Conservation (phyloP, 2,888 invertebrate genomes). For the Drosophila nr. perissopoda region DNA sequence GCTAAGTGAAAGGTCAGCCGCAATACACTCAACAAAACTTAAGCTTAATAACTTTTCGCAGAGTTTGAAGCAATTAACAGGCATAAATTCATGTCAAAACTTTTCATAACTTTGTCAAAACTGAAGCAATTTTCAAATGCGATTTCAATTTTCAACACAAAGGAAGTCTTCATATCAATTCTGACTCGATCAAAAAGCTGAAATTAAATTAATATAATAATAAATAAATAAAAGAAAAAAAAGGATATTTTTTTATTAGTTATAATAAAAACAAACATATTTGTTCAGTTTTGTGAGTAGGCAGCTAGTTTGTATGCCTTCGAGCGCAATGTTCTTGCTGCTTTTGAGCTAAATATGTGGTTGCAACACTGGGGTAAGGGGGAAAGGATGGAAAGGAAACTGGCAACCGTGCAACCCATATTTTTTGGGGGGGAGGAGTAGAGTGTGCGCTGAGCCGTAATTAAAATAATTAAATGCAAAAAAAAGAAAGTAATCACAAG, state of each 20-base stretch:
- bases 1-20: neutral
- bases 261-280: neutral
- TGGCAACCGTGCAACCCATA: constrained; percentile 7
- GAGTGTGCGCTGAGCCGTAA: constrained; percentile 72
- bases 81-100: neutral
- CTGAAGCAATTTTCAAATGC: neutral
- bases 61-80: neutral
- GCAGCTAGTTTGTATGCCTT: neutral
- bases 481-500: constrained; percentile 74
- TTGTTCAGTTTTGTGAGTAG: neutral
- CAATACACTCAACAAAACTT: neutral
- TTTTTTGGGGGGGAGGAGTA: neutral
- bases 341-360: neutral
- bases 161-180: neutral
- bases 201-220: neutral
- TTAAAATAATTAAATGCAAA: constrained; percentile 83
- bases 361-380: neutral
- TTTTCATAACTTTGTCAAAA: neutral
- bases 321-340: neutral
- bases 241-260: too few species aligned
- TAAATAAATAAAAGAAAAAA: too few species aligned
- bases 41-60: neutral
- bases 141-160: neutral
- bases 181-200: neutral
- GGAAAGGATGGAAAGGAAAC: neutral